Evolutionary conservation across 2,797 vertebrate species (phyloP), one percentile per base, ranked within the genome.

Genomic region (Knipowitschia caucasica): DNA sequence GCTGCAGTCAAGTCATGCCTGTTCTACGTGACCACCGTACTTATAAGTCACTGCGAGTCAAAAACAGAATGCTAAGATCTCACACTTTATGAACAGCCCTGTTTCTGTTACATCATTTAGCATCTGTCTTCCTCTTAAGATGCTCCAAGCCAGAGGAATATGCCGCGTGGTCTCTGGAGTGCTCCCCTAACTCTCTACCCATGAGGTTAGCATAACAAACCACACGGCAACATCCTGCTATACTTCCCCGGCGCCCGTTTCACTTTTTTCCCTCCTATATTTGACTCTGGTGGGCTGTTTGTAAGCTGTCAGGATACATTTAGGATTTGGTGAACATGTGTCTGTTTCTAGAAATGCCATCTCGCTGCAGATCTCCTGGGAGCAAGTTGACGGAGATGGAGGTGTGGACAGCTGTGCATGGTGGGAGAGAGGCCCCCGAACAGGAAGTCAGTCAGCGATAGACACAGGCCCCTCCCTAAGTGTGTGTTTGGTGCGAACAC

Each of bases 391-490:
- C 44, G 25, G 38, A 3, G 50, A 64, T 7, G n/a, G 44, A 44
- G 24, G 44, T 23, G 12, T 20, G 26, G 63, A 36, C 39, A 42
- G 54, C 64, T 50, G 45, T 58, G 51, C n/a, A 34, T 9, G 14
- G 49, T 18, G 35, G 20, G 26, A 21, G 12, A 42, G 34, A 46
- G 54, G 50, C 33, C 15, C 62, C 78, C 47, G 60, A 82, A 81
- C 76, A 78, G 80, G 83, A 79, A 81, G 61, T 51, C 56, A 64
- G 52, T 56, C 52, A 33, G 21, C 70, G 56, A 57, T 36, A 50
- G 53, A 62, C 60, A 68, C 35, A 24, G 7, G 8, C 17, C 56
- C 17, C 18, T 30, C 34, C 30, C 26, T 40, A 21, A 6, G 17
- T 30, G 29, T 52, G 65, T 63, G 26, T 46, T 15, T 40, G 50